Evolutionary conservation across 2,888 invertebrate genomes (phyloP).

Genomic region (Macrophya alboannulata): DNA sequence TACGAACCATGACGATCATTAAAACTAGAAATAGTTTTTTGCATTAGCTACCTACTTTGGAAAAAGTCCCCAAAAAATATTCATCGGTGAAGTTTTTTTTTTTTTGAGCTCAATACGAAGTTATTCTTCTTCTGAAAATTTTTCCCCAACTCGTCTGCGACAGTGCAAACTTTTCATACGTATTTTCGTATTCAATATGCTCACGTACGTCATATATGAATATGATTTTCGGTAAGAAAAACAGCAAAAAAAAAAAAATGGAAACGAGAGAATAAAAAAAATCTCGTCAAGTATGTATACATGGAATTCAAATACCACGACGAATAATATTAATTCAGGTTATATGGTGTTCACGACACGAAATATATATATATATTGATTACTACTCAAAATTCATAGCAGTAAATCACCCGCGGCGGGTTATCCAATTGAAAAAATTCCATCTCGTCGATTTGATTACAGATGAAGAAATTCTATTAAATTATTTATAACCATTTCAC

Average conservation of each 20-base stretch:
- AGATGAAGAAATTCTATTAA: conserved; percentile 5
- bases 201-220: background rate
- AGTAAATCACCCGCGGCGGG: background rate
- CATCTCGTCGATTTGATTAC: background rate
- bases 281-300: conserved; percentile 9
- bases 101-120: too few species aligned
- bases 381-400: conserved; percentile 8
- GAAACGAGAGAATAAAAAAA: background rate
- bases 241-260: background rate
- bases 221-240: background rate
- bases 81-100: too few species aligned
- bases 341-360: background rate
- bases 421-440: conserved; percentile 9
- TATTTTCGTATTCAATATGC: background rate
- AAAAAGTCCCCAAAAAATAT: too few species aligned
- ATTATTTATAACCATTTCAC: background rate
- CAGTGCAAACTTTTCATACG: background rate
- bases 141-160: background rate
- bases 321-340: background rate
- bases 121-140: too few species aligned
- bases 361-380: background rate
- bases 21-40: background rate
- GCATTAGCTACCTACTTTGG: background rate
- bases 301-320: background rate
- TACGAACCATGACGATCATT: too few species aligned